Conservation (phyloP, 2,113 vertebrate species). For the Antennarius striatus region DNA sequence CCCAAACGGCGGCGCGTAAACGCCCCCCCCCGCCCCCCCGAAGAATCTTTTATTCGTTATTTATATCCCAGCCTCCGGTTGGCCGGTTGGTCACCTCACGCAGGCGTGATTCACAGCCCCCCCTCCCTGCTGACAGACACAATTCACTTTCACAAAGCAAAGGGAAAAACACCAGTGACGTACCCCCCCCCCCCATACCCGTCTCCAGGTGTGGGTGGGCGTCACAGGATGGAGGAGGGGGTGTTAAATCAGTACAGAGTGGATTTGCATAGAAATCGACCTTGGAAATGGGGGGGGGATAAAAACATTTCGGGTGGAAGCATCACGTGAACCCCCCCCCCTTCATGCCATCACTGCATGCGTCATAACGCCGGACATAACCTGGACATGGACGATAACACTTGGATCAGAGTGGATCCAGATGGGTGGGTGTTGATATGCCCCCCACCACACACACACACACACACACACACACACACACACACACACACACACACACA, state of each 20-base stretch:
- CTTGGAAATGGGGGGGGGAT: background rate
- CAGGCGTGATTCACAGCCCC: constrained; percentile 77
- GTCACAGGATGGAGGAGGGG: too few species aligned
- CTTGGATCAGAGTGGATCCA: constrained; percentile 18
- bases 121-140: constrained; percentile 60
- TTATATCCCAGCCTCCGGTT: constrained; percentile 73
- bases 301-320: background rate
- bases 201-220: constrained; percentile 52
- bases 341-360: constrained; percentile 20
- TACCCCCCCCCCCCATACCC: constrained; percentile 1
- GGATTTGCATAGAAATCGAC: too few species aligned
- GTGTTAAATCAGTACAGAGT: too few species aligned
- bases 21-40: constrained; percentile 78
- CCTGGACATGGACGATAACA: constrained; percentile 55
- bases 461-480: too few species aligned
- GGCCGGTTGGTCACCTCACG: constrained; percentile 81
- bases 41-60: constrained; percentile 69
- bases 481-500: too few species aligned
- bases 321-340: background rate
- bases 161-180: constrained; percentile 58
- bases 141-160: constrained; percentile 57
- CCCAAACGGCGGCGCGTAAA: constrained; percentile 72
- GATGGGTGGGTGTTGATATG: background rate
- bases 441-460: too few species aligned
- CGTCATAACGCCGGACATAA: constrained; percentile 47